Evolutionary conservation across 92 coral and sea anemone species (phyloP), one percentile per base, ranked within the genome.

Genomic region (Ricordea florida): DNA sequence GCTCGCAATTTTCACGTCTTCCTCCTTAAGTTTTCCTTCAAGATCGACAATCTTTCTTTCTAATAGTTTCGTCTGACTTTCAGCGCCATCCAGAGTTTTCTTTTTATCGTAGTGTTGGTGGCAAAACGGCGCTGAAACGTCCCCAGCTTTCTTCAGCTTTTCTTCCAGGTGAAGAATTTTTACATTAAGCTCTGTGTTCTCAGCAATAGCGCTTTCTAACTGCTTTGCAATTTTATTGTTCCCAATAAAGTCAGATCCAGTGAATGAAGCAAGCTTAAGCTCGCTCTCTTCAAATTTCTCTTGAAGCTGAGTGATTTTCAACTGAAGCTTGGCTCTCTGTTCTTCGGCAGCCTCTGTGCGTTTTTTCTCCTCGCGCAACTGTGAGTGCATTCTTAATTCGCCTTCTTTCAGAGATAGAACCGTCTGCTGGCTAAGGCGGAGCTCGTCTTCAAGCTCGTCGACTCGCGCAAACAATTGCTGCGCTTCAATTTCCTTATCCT

Each of bases 101-200:
- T 42, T 57, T 22, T 10, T 35, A 3, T 43, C 62, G 14, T 56
- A 45, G 9, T n/a, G 24, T 4, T 72, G 30, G 17, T 29, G 3
- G 33, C 26, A 35, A 44, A 37, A 16, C 15, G 79, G 5, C 36
- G 56, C 2, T 50, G 69, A 10, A 7, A 32, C 32, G 59, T 35
- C n/a, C 34, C 72, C 13, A 16, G 65, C 17, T 27, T 34, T 52
- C 28, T 60, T 38, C 31, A 79, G 36, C 57, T 59, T 57, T 23
- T 40, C 72, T 69, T 84, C 87, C 25, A 92, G 84, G 33, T 85
- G 87, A 11, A 57, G 55, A 27, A 89, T 68, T 38, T 50, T 80
- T 8, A 72, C 56, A 18, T 62, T 63, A 23, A 74, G 59, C 21
- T 42, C 38, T 22, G 31, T 56, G 59, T 72, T 74, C 52, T 74